Percentiles rank a stretch among this genome's conserved stretches.
Conservation (phyloP, 2,888 invertebrate species). For the Caenorhabditis sp. region DNA sequence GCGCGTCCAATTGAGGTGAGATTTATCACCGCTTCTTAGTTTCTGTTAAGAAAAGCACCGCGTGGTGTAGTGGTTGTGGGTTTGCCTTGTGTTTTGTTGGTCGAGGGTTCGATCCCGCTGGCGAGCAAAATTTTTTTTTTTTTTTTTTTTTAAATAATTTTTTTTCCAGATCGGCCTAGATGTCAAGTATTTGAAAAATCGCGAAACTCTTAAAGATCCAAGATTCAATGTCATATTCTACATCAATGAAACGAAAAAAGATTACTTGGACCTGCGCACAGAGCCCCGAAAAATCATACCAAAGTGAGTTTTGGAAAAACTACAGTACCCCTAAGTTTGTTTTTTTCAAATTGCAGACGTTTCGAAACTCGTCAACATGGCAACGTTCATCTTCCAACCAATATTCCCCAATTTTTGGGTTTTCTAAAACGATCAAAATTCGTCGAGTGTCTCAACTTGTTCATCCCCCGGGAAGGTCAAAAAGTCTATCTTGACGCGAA, state of each 20-base stretch:
- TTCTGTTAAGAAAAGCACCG: too few species aligned
- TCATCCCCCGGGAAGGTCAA: conserved; percentile 8
- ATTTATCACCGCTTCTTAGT: too few species aligned
- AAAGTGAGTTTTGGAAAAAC: conserved; percentile 3
- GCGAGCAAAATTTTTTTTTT: too few species aligned
- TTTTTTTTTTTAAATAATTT: too few species aligned
- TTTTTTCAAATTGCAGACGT: conserved; percentile 9
- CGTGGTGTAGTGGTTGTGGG: too few species aligned
- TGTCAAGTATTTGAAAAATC: background rate
- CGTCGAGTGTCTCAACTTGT: conserved; percentile 18
- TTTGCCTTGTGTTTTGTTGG: too few species aligned
- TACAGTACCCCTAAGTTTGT: background rate
- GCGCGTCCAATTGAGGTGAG: background rate
- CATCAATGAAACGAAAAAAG: conserved; percentile 10
- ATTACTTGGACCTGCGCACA: conserved; percentile 20
- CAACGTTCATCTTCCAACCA: conserved; percentile 10
- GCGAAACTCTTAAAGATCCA: background rate
- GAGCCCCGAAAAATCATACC: conserved; percentile 16
- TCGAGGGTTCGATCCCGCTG: too few species aligned
- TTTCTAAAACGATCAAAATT: conserved; percentile 23
- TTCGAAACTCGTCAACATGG: background rate
- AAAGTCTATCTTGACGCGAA: conserved; percentile 6
- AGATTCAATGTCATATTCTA: conserved; percentile 14
- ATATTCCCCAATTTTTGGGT: conserved; percentile 19
- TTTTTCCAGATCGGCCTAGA: conserved; percentile 25